phyloP scores from a whole-genome alignment of 2,113 vertebrate species.

The Apteryx owenii region DNA sequence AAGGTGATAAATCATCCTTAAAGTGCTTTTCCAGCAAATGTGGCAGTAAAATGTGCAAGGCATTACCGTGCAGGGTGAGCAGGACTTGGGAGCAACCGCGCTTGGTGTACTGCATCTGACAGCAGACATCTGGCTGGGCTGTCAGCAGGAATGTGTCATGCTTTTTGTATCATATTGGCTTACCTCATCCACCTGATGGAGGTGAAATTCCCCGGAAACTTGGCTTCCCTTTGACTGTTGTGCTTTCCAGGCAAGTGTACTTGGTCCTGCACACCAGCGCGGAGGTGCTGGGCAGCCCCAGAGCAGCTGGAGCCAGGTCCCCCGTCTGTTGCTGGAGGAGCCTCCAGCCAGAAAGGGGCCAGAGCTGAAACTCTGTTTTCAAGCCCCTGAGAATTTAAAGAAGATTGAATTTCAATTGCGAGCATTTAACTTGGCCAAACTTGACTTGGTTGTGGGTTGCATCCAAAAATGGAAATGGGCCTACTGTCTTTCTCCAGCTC shows the following conservation, averaged over 20 bases:
- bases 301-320: background rate
- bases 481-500: background rate
- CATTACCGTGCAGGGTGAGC: background rate
- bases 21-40: background rate
- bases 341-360: background rate
- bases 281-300: background rate
- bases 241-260: background rate
- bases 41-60: background rate
- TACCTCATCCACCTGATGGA: background rate
- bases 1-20: background rate
- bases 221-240: background rate
- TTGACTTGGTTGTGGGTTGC: background rate
- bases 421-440: background rate
- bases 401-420: background rate
- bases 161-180: background rate
- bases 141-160: background rate
- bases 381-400: background rate
- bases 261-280: rapidly evolving
- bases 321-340: background rate
- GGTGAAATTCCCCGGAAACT: background rate
- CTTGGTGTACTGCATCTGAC: background rate
- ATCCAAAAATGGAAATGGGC: background rate
- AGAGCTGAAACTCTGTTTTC: background rate
- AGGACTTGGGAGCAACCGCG: background rate
- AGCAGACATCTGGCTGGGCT: background rate